Evolutionary conservation across 2,888 invertebrate genomes (phyloP).

Genomic region (Flabesymbios commensalis): DNA sequence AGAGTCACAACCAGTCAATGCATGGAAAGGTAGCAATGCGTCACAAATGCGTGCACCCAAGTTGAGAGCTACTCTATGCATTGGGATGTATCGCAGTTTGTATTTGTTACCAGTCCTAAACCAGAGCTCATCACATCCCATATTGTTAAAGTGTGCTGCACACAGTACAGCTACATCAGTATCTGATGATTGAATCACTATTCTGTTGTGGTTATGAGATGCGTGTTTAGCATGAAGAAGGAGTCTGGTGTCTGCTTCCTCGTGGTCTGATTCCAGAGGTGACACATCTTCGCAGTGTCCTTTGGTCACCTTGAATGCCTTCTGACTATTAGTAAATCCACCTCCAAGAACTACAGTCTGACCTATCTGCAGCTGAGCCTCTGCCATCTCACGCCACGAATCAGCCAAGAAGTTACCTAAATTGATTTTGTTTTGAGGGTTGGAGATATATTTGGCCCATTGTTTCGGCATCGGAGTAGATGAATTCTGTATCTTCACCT

Average conservation of each 20-base stretch:
- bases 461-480: conserved; percentile 6
- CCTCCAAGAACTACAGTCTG: not conserved
- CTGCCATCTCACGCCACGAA: not conserved
- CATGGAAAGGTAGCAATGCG: conserved; percentile 7
- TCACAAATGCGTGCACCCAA: not conserved
- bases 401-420: conserved; percentile 5
- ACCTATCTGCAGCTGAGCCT: not conserved
- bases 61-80: not conserved
- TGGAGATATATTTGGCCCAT: conserved; percentile 11
- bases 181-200: not conserved
- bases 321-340: not conserved
- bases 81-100: not conserved
- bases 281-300: not conserved
- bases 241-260: conserved; percentile 15
- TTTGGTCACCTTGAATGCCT: not conserved
- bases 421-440: conserved; percentile 9
- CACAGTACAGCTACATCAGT: conserved; percentile 7
- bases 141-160: not conserved
- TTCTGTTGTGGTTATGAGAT: not conserved
- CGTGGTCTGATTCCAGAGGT: conserved; percentile 1
- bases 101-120: not conserved
- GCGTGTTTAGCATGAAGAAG: conserved; percentile 14
- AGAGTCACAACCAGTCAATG: conserved; percentile 11
- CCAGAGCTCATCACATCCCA: not conserved
- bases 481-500: not conserved